These are phyloP conservation scores for Neoascia interrupta DNA, from an alignment of 2,888 invertebrate genomes.

Conservation along the genomic window DNA sequence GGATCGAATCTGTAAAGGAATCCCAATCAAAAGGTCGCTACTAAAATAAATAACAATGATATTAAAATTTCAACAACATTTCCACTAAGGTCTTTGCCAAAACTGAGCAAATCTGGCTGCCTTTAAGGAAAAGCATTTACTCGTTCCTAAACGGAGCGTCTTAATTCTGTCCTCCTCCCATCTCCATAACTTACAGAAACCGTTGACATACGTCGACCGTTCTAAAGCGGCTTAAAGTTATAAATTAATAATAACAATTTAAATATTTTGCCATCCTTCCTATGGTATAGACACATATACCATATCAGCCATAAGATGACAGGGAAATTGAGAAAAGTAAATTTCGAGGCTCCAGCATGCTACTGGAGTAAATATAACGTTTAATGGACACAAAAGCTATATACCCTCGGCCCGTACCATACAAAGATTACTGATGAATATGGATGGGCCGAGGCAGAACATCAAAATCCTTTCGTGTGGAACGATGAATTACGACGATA, in stretches of 20 bases:
- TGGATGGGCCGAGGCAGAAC: conserved; percentile 44
- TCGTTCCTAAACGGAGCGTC: conserved; percentile 2
- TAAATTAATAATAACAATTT: conserved; percentile 46
- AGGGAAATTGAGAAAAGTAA: not conserved
- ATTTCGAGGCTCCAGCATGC: conserved; percentile 22
- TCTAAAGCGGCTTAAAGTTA: conserved; percentile 25
- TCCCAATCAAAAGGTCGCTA: conserved; percentile 14
- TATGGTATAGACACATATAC: too few relatives aligned
- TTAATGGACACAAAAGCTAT: conserved; percentile 36
- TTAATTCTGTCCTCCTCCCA: not conserved
- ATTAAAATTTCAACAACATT: conserved; percentile 21
- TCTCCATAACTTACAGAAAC: not conserved
- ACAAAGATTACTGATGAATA: conserved; percentile 35
- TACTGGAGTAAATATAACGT: conserved; percentile 49
- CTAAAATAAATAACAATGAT: not conserved
- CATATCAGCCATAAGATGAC: too few relatives aligned
- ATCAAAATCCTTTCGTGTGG: conserved; percentile 52
- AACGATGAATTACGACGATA: conserved; percentile 54
- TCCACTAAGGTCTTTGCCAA: conserved; percentile 9
- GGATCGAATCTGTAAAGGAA: conserved; percentile 7
- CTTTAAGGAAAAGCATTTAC: conserved; percentile 6
- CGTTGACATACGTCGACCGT: conserved; percentile 11
- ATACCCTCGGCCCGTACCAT: conserved; percentile 24
- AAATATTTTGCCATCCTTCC: conserved; percentile 22
- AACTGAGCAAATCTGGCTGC: conserved; percentile 28